A percentile compares a stretch with the other conserved stretches of the same genome.
Conservation (phyloP, 2,113 vertebrate species). For the Peromyscus californicus region DNA sequence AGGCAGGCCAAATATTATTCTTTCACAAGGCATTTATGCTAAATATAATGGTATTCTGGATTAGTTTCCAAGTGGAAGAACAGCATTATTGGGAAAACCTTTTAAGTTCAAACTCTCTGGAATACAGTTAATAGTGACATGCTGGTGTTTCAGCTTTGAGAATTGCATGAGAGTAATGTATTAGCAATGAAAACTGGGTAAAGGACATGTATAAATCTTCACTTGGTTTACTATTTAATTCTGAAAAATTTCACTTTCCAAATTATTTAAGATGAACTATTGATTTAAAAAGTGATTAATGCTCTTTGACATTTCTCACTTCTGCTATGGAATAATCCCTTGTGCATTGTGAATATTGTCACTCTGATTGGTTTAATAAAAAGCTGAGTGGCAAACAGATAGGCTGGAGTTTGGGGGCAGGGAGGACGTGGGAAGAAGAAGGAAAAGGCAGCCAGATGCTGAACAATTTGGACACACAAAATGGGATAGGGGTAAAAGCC, state of each 20-base stretch:
- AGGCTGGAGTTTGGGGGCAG: too few species aligned
- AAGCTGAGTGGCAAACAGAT: too few species aligned
- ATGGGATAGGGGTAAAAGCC: too few species aligned
- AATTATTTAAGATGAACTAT: slow-evolving; percentile 30
- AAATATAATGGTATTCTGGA: neutral
- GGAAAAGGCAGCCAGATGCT: too few species aligned
- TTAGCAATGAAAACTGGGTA: neutral
- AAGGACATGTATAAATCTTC: neutral
- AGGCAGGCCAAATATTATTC: neutral
- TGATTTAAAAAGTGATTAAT: neutral
- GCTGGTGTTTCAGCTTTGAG: neutral
- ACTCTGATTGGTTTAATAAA: too few species aligned
- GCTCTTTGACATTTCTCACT: neutral
- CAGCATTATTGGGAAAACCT: neutral
- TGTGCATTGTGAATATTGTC: too few species aligned
- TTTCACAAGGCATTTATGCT: slow-evolving; percentile 16
- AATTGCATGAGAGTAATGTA: neutral
- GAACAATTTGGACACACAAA: too few species aligned
- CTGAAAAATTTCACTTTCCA: neutral
- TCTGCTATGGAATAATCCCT: neutral
- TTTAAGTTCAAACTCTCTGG: slow-evolving; percentile 10
- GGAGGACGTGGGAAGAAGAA: too few species aligned
- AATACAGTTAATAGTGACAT: neutral
- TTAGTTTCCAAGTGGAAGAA: neutral
- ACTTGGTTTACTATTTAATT: neutral